phyloP scores from a whole-genome alignment of 2,113 vertebrate genomes.

The Drymodes brunneopygia region DNA sequence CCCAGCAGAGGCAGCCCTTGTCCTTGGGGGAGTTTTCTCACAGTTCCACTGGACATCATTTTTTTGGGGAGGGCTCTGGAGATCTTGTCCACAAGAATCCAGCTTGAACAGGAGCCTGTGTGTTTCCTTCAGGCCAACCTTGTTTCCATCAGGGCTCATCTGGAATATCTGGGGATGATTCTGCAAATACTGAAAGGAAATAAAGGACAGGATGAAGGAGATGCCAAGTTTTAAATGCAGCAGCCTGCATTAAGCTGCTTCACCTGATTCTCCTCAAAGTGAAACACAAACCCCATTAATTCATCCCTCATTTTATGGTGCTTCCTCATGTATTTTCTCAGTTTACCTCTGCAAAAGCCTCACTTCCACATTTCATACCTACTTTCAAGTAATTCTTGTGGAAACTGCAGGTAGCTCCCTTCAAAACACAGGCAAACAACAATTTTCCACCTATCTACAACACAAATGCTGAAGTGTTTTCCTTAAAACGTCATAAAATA shows the following conservation, averaged over 20 bases:
- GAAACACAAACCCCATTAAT: background rate
- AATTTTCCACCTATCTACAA: background rate
- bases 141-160: constrained; percentile 76
- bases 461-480: background rate
- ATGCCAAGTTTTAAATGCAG: background rate
- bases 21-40: background rate
- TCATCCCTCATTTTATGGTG: background rate
- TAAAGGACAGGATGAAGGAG: background rate
- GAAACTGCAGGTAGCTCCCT: background rate
- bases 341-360: background rate
- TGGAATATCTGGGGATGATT: constrained; percentile 84
- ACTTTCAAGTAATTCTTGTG: background rate
- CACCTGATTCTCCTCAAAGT: background rate
- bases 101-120: background rate
- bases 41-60: background rate
- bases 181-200: constrained; percentile 82
- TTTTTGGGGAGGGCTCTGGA: background rate
- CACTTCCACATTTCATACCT: background rate
- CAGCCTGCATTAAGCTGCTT: background rate
- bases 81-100: constrained; percentile 5
- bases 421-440: background rate
- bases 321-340: background rate
- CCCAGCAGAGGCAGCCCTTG: background rate
- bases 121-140: constrained; percentile 75
- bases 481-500: background rate